Evolutionary conservation across 2,113 vertebrate genomes (phyloP), one percentile per base, ranked within the genome.

Genomic region (Nycticorax nycticorax): DNA sequence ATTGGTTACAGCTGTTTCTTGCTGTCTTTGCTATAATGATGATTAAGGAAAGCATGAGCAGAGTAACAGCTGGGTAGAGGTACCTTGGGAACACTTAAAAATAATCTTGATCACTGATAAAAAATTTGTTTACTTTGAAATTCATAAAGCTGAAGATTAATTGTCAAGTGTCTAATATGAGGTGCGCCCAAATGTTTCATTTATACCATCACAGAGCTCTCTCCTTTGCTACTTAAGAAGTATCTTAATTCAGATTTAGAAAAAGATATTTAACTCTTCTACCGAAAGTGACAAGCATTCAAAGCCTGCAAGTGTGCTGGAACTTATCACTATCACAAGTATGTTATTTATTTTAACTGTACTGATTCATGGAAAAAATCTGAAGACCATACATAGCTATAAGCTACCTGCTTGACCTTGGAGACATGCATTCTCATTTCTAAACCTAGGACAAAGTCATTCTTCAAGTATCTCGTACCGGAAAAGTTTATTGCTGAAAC

Each of bases 1-100:
- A 96, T 95, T 93, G 89, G 92, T 91, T 93, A 96, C 96, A 97
- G 96, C 94, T 97, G 94, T 96, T 97, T 69, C 84, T 95, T 80
- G 85, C 96, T 91, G 92, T 41, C 94, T 85, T 83, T 89, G 84
- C 91, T 92, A 69, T 85, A 89, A 92, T 81, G 78, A 92, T 96
- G 93, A 96, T 97, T 88, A 93, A 96, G 88, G 85, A 94, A 94
- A 94, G 92, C 75, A 92, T 8, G 10, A 94, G 55, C 84, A 83
- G 78, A 82, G 50, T 39, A 93, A 92, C 93, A 97, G 94, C 94
- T 97, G 96, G 93, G 53, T 43, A 94, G 76, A 92, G 59, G 85
- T 80, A 96, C 78, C 96, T 94, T 94, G 94, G 96, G 92, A 97
- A 84, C 89, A 81, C 90, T 88, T 68, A 57, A 91, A 93, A 95